Base-by-base conservation (phyloP, 2,888 invertebrate species). In the Dusona sp. region DNA sequence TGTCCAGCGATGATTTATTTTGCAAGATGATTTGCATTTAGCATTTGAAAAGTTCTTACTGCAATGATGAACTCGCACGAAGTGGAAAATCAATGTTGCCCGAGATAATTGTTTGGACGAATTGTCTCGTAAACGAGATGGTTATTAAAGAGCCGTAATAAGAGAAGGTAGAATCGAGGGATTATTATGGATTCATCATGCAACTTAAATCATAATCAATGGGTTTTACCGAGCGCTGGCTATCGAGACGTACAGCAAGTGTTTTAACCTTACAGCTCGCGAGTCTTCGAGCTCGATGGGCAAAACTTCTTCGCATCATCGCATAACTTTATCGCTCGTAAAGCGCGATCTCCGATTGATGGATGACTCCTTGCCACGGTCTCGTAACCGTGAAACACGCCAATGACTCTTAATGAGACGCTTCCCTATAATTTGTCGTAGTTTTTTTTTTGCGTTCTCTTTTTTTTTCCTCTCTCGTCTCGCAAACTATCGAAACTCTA, bases 261-360 rank as follows among this genome's bases (percentile, higher is more conserved):
- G 29, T 61, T 29, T 61, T 13, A 61, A 61, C 61, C 61, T 61
- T 6, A 29, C 29, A 29, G 22, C 54, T 29, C 29, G 25, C 29
- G 29, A 61, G 61, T 13, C 16, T 61, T 61, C 16, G 29, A 25
- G 16, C 74, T 67, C 64, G 54, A 84, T 38, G 72, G 25, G 74
- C n/a, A 38, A 61, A 57, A 72, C 22, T 19, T 64, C 68, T 64
- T 79, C 33, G 68, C 79, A 65, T 70, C 68, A 29, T 57, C 61
- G 33, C 78, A 36, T 48, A 25, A 77, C 68, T 84, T 84, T 79
- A 64, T 57, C 78, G 80, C 74, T 75, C 74, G 87, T 87, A 83
- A 88, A 86, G 48, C 80, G 36, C 68, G 29, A 81, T 81, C 65
- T 67, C 38, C 70, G 74, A 73, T 79, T 83, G 83, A 85, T 75